Evolutionary conservation across 2,888 invertebrate species (phyloP).

Genomic region (Oligia strigilis): DNA sequence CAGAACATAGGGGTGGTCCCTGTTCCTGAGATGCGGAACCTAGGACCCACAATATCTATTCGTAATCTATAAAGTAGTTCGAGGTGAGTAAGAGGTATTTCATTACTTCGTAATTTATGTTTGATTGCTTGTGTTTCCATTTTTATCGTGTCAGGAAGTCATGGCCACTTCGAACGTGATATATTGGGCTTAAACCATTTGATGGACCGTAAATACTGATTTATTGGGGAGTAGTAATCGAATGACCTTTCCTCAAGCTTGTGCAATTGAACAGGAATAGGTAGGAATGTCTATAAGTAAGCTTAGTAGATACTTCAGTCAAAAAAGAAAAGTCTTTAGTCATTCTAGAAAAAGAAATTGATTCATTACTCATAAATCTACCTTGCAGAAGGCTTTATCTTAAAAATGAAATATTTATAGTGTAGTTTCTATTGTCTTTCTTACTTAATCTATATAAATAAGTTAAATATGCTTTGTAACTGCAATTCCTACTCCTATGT

Average conservation of each 20-base stretch:
- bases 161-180: constrained; percentile 49
- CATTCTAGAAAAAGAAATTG: no score
- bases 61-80: constrained; percentile 5
- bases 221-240: constrained; percentile 40
- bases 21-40: neutral
- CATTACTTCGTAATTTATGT: constrained; percentile 34
- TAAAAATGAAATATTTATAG: no score
- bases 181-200: constrained; percentile 52
- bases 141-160: constrained; percentile 27
- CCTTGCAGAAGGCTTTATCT: no score
- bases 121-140: constrained; percentile 36
- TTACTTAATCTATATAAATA: no score
- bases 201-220: constrained; percentile 55
- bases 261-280: constrained; percentile 10
- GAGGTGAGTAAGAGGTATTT: constrained; percentile 7
- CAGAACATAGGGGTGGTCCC: no score
- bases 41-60: neutral
- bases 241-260: constrained; percentile 30
- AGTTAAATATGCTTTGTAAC: no score
- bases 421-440: no score
- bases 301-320: neutral
- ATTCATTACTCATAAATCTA: no score
- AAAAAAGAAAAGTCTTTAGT: no score
- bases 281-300: neutral
- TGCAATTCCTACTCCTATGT: no score